Percentiles rank a stretch among this genome's conserved stretches.
phyloP scores from a whole-genome alignment of 2,888 invertebrate genomes.

The Carterocephalus palaemon region DNA sequence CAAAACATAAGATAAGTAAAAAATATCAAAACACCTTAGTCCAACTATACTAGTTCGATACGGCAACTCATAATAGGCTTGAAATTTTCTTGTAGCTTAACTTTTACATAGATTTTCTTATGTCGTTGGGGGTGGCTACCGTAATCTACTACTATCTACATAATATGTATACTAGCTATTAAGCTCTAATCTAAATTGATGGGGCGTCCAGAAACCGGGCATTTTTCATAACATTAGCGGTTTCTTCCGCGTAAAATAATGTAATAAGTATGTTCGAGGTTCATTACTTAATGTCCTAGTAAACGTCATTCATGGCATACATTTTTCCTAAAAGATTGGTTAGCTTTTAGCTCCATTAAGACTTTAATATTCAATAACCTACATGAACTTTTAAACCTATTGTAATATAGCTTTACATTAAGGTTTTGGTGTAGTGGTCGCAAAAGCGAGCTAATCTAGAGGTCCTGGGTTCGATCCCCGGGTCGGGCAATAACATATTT shows the following conservation, averaged over 20 bases:
- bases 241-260: conserved; percentile 75
- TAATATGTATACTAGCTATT: conserved; percentile 57
- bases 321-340: conserved; percentile 10
- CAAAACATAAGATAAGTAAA: conserved; percentile 6
- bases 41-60: conserved; percentile 44
- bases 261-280: conserved; percentile 61
- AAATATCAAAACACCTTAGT: conserved; percentile 46
- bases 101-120: conserved; percentile 73
- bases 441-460: no score
- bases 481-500: no score
- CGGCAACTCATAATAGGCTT: conserved; percentile 69
- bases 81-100: conserved; percentile 74
- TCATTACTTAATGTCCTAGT: conserved; percentile 63
- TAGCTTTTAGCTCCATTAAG: no score
- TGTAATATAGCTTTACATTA: no score
- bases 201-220: conserved; percentile 71
- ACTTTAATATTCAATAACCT: no score
- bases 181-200: conserved; percentile 77
- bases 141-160: conserved; percentile 43
- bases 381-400: no score
- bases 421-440: no score
- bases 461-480: no score
- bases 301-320: conserved; percentile 46
- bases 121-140: conserved; percentile 59
- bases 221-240: conserved; percentile 74